phyloP scores from a whole-genome alignment of 2,888 invertebrate species.

The Tortricodes alternella region DNA sequence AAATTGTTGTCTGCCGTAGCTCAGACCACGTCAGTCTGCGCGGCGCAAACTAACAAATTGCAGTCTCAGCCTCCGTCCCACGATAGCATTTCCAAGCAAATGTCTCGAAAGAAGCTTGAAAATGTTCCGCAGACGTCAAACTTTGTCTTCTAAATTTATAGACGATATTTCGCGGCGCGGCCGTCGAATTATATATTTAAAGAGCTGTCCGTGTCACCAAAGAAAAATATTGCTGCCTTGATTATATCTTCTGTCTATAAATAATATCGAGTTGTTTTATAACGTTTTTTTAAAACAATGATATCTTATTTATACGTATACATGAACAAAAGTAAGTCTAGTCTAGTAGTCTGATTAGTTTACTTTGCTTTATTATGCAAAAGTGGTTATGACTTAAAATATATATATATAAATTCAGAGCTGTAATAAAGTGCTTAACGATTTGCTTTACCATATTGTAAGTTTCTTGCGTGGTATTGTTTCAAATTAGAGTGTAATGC shows the following conservation, averaged over 20 bases:
- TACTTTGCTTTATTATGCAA: too few relatives aligned
- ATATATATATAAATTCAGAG: too few relatives aligned
- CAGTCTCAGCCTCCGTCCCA: constrained; percentile 39
- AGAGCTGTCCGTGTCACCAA: constrained; percentile 11
- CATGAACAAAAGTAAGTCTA: too few relatives aligned
- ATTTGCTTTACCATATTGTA: too few relatives aligned
- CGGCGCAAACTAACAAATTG: constrained; percentile 55
- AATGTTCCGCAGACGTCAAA: constrained; percentile 42
- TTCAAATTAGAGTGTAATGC: background rate
- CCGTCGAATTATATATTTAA: constrained; percentile 37
- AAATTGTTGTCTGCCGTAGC: constrained; percentile 42
- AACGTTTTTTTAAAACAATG: too few relatives aligned
- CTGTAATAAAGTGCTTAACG: too few relatives aligned
- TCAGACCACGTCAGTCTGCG: constrained; percentile 35
- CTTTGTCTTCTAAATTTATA: constrained; percentile 42
- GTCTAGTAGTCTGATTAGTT: too few relatives aligned
- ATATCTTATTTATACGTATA: too few relatives aligned
- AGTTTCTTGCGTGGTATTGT: background rate
- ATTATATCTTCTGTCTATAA: background rate
- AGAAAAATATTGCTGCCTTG: background rate
- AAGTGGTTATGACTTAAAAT: too few relatives aligned
- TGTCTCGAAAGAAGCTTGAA: constrained; percentile 44
- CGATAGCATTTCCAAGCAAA: constrained; percentile 40
- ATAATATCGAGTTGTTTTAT: too few relatives aligned
- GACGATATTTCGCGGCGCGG: constrained; percentile 40